Evolutionary conservation across 2,113 vertebrate genomes (phyloP).

Genomic region (Colaptes auratus): DNA sequence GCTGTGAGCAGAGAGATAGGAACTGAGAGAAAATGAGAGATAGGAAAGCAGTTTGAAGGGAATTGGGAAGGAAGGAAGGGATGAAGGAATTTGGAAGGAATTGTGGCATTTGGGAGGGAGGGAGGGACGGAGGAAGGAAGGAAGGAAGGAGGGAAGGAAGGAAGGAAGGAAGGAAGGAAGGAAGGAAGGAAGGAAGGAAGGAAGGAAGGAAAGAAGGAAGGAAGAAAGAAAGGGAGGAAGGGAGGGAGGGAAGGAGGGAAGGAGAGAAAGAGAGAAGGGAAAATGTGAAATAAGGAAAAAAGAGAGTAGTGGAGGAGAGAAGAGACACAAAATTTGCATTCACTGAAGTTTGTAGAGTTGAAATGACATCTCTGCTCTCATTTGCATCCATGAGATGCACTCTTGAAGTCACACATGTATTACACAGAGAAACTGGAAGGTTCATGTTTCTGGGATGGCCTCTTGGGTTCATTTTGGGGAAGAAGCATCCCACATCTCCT

Average conservation of each 20-base stretch:
- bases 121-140: too few relatives aligned
- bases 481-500: not conserved
- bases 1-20: not conserved
- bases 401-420: fast-evolving
- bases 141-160: too few relatives aligned
- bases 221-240: too few relatives aligned
- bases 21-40: not conserved
- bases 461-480: not conserved
- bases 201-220: too few relatives aligned
- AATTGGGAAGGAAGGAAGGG: too few relatives aligned
- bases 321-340: not conserved
- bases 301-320: not conserved
- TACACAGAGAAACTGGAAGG: not conserved
- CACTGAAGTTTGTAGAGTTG: not conserved
- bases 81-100: too few relatives aligned
- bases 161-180: too few relatives aligned
- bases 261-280: not conserved
- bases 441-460: not conserved
- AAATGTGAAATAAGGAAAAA: not conserved
- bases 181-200: too few relatives aligned
- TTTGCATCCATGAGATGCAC: not conserved
- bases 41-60: too few relatives aligned
- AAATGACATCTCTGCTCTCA: not conserved
- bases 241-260: not conserved
- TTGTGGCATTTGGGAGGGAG: too few relatives aligned